phyloP scores from a whole-genome alignment of 2,888 invertebrate genomes.

The Glomeris marginata region DNA sequence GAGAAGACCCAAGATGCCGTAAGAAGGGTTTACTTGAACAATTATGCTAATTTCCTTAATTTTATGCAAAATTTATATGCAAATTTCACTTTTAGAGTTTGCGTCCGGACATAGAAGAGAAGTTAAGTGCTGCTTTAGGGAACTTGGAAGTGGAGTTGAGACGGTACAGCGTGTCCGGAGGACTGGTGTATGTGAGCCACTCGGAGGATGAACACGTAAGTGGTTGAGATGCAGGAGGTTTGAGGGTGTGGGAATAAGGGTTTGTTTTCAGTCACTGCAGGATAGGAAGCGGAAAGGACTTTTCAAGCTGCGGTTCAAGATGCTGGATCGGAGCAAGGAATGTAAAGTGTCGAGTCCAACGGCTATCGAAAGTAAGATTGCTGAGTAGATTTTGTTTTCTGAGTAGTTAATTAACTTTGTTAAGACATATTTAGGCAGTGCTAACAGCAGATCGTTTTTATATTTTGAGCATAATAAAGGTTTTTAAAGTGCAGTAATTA shows the following conservation, averaged over 20 bases:
- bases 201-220: conserved; percentile 28
- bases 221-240: conserved; percentile 16
- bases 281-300: conserved; percentile 22
- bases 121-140: conserved; percentile 47
- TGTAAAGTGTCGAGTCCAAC: conserved; percentile 9
- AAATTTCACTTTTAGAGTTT: conserved; percentile 34
- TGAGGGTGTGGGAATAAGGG: conserved; percentile 20
- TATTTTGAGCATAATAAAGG: too few species aligned
- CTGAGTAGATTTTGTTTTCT: too few species aligned
- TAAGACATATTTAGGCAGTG: too few species aligned
- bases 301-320: conserved; percentile 20
- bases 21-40: conserved; percentile 18
- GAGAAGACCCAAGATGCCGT: conserved; percentile 50
- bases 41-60: background rate
- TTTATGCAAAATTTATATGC: background rate
- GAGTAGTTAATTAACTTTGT: too few species aligned
- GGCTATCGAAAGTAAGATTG: conserved; percentile 11
- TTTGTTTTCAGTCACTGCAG: conserved; percentile 9
- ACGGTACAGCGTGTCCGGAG: conserved; percentile 48
- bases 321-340: conserved; percentile 17
- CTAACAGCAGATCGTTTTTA: too few species aligned
- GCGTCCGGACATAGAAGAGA: conserved; percentile 50
- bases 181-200: conserved; percentile 41
- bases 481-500: conserved; percentile 9
- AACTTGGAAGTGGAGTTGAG: conserved; percentile 55